Conservation (phyloP, 2,888 invertebrate genomes). For the Cistogaster globosa region DNA sequence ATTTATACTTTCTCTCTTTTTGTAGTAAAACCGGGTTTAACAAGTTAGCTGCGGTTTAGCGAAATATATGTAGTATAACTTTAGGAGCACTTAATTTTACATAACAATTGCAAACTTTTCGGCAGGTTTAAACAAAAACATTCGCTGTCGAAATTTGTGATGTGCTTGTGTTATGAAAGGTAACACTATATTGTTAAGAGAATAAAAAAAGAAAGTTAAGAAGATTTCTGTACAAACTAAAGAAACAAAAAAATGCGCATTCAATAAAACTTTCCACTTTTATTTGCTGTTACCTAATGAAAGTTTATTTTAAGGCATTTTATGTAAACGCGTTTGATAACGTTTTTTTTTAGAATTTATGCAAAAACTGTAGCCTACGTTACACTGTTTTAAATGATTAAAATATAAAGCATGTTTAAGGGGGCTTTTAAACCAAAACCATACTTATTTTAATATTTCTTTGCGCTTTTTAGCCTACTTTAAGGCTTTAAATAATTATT, state of each 20-base stretch:
- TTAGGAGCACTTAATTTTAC: background rate
- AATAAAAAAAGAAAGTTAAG: background rate
- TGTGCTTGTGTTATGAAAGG: too few relatives aligned
- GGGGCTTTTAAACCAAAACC: background rate
- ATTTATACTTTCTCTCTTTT: background rate
- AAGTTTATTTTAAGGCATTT: too few relatives aligned
- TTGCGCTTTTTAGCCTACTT: slow-evolving; percentile 1
- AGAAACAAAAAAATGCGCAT: too few relatives aligned
- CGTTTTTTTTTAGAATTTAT: background rate
- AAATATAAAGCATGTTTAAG: background rate
- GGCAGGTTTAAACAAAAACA: too few relatives aligned
- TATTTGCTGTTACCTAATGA: too few relatives aligned
- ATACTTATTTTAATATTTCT: too few relatives aligned
- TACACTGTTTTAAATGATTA: background rate
- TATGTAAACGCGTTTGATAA: background rate
- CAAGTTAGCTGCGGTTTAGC: background rate
- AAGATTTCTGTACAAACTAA: background rate
- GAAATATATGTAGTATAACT: slow-evolving; percentile 5
- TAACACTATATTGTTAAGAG: too few relatives aligned
- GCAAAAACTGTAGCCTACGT: slow-evolving; percentile 11
- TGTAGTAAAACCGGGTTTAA: background rate
- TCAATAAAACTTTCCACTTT: background rate
- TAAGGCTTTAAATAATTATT: slow-evolving; percentile 15
- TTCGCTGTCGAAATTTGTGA: background rate
- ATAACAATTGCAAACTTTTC: background rate